phyloP scores from a whole-genome alignment of 2,797 vertebrate genomes.

The Leucoraja ocellata region DNA sequence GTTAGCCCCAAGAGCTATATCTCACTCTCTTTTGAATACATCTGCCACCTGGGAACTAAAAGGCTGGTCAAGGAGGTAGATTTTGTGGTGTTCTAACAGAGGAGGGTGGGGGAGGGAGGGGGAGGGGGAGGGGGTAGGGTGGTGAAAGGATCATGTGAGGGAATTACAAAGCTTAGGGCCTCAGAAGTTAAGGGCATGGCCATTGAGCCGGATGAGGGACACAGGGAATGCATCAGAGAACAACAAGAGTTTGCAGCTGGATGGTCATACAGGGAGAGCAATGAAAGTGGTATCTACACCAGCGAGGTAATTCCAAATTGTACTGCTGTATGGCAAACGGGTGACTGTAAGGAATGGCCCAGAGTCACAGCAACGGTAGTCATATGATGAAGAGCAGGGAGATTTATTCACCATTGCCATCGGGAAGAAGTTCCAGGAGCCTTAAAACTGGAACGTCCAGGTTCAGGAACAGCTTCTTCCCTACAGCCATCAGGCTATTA shows the following conservation, averaged over 20 bases:
- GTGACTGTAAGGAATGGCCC: not conserved
- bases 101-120: not conserved
- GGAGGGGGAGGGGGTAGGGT: not conserved
- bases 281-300: not conserved
- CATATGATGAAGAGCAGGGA: too few relatives aligned
- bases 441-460: too few relatives aligned
- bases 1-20: too few relatives aligned
- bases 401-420: too few relatives aligned
- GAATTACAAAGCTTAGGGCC: not conserved
- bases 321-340: not conserved
- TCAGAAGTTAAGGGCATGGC: too few relatives aligned
- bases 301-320: not conserved
- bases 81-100: not conserved
- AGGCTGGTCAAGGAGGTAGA: not conserved
- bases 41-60: not conserved
- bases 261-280: not conserved
- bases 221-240: not conserved
- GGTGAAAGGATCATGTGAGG: not conserved
- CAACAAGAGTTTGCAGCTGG: not conserved
- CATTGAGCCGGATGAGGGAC: not conserved
- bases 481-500: too few relatives aligned
- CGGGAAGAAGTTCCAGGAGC: too few relatives aligned
- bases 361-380: too few relatives aligned
- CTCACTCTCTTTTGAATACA: too few relatives aligned
- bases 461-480: too few relatives aligned